These are phyloP conservation scores for Hypothenemus hampei DNA, from an alignment of 1,140 invertebrate genomes.

Conservation along the genomic window DNA sequence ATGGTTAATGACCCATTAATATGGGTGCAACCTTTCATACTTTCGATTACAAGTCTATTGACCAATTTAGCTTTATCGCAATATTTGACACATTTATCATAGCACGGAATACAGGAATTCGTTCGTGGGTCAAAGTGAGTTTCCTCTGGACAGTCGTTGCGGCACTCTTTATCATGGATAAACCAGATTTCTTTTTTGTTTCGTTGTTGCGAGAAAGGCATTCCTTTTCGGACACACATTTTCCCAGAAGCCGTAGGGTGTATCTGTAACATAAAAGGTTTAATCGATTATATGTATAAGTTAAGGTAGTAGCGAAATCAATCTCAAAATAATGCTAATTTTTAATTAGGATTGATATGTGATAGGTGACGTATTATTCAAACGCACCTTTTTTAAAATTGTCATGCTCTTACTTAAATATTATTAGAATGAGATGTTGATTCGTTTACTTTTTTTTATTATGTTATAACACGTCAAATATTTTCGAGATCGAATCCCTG, in stretches of 20 bases:
- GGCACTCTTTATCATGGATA: conserved; percentile 46
- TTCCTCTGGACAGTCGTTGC: conserved; percentile 45
- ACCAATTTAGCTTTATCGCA: conserved; percentile 52
- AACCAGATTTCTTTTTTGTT: conserved; percentile 41
- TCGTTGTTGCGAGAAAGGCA: conserved; percentile 58
- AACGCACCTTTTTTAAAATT: no score
- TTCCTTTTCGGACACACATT: conserved; percentile 69
- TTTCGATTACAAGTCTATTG: conserved; percentile 55
- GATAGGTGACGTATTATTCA: no score
- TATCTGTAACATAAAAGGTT: no score
- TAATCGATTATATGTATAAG: no score
- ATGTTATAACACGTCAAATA: no score
- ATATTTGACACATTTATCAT: conserved; percentile 55
- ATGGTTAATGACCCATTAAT: conserved; percentile 63
- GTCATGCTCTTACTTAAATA: no score
- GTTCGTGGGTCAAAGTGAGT: conserved; percentile 30
- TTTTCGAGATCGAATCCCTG: no score
- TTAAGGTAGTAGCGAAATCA: no score
- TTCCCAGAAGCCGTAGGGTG: conserved; percentile 8
- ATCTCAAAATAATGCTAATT: no score
- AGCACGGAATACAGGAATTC: conserved; percentile 51
- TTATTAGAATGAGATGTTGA: no score
- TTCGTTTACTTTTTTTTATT: no score
- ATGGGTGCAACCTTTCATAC: conserved; percentile 76
- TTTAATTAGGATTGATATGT: no score